Evolutionary conservation across 2,797 vertebrate genomes (phyloP).

Genomic region (Nothura maculosa): DNA sequence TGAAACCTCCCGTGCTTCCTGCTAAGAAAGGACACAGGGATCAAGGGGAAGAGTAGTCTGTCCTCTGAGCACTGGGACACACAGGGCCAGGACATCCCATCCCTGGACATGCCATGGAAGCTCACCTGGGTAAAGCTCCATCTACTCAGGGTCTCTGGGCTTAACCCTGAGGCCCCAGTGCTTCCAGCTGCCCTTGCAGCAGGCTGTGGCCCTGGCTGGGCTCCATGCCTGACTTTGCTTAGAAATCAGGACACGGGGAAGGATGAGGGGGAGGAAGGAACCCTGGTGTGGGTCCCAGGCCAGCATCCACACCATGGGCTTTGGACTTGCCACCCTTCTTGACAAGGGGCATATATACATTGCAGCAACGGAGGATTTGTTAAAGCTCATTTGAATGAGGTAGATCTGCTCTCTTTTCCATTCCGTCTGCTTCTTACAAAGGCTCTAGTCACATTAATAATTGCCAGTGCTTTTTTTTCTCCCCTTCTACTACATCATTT

Average conservation of each 20-base stretch:
- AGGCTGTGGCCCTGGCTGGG: background rate
- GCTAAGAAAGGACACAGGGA: background rate
- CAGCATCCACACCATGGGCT: background rate
- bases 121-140: rapidly evolving
- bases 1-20: rapidly evolving
- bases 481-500: background rate
- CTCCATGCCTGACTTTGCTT: background rate
- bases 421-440: constrained; percentile 30
- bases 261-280: background rate
- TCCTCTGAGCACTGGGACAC: rapidly evolving
- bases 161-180: background rate
- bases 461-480: background rate
- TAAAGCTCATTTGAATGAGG: background rate
- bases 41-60: background rate
- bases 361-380: background rate
- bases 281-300: background rate
- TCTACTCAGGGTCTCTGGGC: background rate
- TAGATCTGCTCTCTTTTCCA: background rate
- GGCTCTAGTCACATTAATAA: constrained; percentile 7
- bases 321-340: background rate
- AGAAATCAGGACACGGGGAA: background rate
- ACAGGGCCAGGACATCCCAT: background rate
- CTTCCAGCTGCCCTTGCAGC: background rate
- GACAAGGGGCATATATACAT: background rate
- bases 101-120: background rate